Percentiles rank a stretch among this genome's conserved stretches.
Conservation (phyloP, 2,888 invertebrate species). For the Podabrus alpinus region DNA sequence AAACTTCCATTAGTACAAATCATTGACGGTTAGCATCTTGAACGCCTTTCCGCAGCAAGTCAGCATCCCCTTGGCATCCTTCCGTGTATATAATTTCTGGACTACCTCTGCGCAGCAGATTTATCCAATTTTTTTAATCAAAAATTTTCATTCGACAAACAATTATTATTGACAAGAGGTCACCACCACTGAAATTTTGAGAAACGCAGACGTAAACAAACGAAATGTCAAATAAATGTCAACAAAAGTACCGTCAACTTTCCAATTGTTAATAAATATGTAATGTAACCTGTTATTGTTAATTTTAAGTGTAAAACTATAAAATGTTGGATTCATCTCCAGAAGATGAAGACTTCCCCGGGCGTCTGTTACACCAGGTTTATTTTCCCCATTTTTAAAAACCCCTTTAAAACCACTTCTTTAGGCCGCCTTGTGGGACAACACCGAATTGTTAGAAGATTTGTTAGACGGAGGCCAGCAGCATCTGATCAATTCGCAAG, state of each 20-base stretch:
- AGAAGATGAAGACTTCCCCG: conserved; percentile 81
- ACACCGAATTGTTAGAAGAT: conserved; percentile 82
- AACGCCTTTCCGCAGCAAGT: too few relatives aligned
- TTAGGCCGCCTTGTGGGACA: conserved; percentile 86
- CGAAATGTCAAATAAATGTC: neutral
- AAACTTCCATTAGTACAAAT: too few relatives aligned
- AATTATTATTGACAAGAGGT: too few relatives aligned
- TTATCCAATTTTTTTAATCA: too few relatives aligned
- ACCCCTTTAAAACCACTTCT: conserved; percentile 24
- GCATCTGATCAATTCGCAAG: conserved; percentile 68
- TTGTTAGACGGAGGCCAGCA: conserved; percentile 72
- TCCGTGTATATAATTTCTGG: too few relatives aligned
- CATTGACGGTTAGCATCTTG: too few relatives aligned
- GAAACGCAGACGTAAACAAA: neutral
- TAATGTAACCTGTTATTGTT: neutral
- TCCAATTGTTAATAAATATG: neutral
- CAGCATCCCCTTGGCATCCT: too few relatives aligned
- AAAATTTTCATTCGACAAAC: too few relatives aligned
- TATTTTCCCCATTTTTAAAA: neutral
- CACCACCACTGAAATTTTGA: neutral
- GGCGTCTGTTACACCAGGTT: conserved; percentile 76
- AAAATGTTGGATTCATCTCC: conserved; percentile 71
- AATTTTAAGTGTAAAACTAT: neutral
- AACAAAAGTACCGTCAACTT: neutral
- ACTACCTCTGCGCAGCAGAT: too few relatives aligned